phyloP scores from a whole-genome alignment of 2,797 vertebrate species.

The Sebastes minor region DNA sequence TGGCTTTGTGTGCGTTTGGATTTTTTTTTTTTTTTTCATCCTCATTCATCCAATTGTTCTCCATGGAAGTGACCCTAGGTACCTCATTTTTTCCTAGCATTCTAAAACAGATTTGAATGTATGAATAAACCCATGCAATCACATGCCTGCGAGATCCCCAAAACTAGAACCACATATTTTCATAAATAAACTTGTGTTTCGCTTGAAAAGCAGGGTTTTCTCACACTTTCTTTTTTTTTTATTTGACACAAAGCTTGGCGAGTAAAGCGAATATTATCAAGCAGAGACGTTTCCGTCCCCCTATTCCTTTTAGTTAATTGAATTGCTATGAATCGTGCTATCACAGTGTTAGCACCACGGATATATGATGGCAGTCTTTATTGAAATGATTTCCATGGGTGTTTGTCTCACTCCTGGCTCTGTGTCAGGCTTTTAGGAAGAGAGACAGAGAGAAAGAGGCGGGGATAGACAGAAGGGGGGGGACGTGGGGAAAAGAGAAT shows the following conservation, averaged over 20 bases:
- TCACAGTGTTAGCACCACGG: slow-evolving; percentile 56
- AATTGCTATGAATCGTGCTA: slow-evolving; percentile 65
- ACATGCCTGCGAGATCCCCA: slow-evolving; percentile 31
- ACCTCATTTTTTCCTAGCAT: neutral
- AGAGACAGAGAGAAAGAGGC: slow-evolving; percentile 49
- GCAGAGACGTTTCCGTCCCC: slow-evolving; percentile 46
- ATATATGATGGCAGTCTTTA: slow-evolving; percentile 68
- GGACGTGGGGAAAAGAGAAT: slow-evolving; percentile 43
- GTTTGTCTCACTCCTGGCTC: slow-evolving; percentile 75
- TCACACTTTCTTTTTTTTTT: slow-evolving; percentile 8
- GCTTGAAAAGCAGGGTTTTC: slow-evolving; percentile 21
- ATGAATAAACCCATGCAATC: slow-evolving; percentile 63
- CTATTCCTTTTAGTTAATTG: slow-evolving; percentile 68
- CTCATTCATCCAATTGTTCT: slow-evolving; percentile 46
- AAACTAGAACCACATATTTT: slow-evolving; percentile 57
- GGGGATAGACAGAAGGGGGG: slow-evolving; percentile 27
- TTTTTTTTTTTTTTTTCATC: slow-evolving; percentile 31
- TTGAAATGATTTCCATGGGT: slow-evolving; percentile 76
- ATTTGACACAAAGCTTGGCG: slow-evolving; percentile 18
- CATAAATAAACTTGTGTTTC: slow-evolving; percentile 50
- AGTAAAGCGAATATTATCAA: slow-evolving; percentile 51
- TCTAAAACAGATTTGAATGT: slow-evolving; percentile 59
- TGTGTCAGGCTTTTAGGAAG: slow-evolving; percentile 66
- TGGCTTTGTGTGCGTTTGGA: slow-evolving; percentile 48
- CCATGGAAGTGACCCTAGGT: slow-evolving; percentile 35